Conservation (phyloP, 2,797 vertebrate genomes). For the Enteromius thamalakanensis region DNA sequence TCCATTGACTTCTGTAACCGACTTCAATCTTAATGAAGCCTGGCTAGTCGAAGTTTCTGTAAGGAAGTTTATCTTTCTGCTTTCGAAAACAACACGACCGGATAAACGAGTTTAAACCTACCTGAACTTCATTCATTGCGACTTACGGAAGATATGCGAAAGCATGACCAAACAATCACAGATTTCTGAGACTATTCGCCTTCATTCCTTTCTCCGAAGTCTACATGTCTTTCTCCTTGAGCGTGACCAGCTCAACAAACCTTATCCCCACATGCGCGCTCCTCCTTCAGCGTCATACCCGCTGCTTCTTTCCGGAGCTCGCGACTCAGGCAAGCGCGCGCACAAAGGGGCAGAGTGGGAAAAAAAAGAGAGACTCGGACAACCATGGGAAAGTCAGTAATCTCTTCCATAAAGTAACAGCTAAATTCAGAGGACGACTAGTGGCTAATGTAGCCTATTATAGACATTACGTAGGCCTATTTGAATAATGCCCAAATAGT, state of each 20-base stretch:
- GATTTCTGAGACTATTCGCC: constrained; percentile 52
- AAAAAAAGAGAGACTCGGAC: neutral
- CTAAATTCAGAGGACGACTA: constrained; percentile 4
- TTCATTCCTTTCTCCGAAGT: constrained; percentile 28
- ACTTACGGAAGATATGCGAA: neutral
- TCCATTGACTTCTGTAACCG: neutral
- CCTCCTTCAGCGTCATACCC: constrained; percentile 43
- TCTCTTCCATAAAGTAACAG: constrained; percentile 18
- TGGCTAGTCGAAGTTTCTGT: neutral
- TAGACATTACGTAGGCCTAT: neutral
- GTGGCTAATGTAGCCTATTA: neutral
- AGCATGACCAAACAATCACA: constrained; percentile 18
- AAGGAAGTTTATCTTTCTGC: constrained; percentile 5
- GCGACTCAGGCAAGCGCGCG: constrained; percentile 40
- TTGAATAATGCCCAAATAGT: neutral
- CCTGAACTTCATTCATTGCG: constrained; percentile 29
- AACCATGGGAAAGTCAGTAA: constrained; percentile 48
- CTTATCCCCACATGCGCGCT: constrained; percentile 57
- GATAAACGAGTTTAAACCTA: constrained; percentile 36
- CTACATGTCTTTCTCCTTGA: constrained; percentile 10
- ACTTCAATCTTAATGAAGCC: neutral
- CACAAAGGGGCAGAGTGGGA: neutral
- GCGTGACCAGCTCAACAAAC: constrained; percentile 44
- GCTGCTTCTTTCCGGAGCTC: constrained; percentile 46
- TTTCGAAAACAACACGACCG: neutral